Evolutionary conservation across 2,888 invertebrate species (phyloP), one percentile per base, ranked within the genome.

Genomic region (Chloromyia formosa): DNA sequence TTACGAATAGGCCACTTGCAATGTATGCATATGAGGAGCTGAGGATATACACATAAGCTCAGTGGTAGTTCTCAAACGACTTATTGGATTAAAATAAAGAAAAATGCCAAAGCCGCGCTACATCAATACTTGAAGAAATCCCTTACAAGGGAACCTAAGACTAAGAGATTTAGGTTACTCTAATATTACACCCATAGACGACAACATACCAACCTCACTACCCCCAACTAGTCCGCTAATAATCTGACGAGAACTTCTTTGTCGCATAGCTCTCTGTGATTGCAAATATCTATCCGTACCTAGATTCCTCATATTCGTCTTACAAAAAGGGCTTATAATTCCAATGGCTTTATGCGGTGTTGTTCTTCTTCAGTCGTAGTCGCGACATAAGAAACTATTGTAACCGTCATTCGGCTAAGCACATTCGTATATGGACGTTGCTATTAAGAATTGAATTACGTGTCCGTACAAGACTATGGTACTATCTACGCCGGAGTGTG

Each of bases 11-110:
- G n/a, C 35, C 62, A n/a, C 40, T 49, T 49, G 1, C 2, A n/a
- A 49, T 49, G 12, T 49, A 49, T 12, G 49, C 49, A 35, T 7
- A 35, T 35, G 27, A 35, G 27, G 27, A 35, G 27, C 27, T 35
- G 27, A 7, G 27, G 27, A 35, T 35, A 35, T 35, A 35, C 27
- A 35, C 7, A 35, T 35, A 35, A 35, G 27, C 27, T 35, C 27
- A 35, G 27, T 35, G 27, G 27, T 35, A 35, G 27, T n/a, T 71
- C 71, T 35, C 20, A 56, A 58, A 18, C 75, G 78, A 79, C 78
- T 80, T 80, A 79, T 80, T 80, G 80, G 80, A 80, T 80, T 80
- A 80, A 77, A 79, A 78, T 78, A 77, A 75, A 79, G 78, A 79
- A 79, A 74, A 79, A 56, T 62, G 54, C 74, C 62, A 62, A 27